These are phyloP conservation scores for Caenorhabditis japonica DNA, from an alignment of 2,888 invertebrate species.

Conservation along the genomic window DNA sequence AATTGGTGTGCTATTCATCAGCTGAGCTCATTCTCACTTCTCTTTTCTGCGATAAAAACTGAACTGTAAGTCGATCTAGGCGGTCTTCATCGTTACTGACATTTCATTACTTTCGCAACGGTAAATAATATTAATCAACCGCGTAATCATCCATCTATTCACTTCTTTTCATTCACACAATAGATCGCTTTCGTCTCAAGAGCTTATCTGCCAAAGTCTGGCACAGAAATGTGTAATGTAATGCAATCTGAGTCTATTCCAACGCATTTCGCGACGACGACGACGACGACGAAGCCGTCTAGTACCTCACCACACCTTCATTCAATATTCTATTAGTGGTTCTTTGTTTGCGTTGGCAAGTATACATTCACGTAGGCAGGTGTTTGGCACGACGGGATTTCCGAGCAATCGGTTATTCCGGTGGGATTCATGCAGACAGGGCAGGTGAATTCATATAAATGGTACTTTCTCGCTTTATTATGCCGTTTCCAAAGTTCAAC, in stretches of 20 bases:
- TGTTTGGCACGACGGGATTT: slow-evolving; percentile 15
- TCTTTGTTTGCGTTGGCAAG: slow-evolving; percentile 14
- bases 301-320: slow-evolving; percentile 16
- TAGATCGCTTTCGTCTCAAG: slow-evolving; percentile 1
- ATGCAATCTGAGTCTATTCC: slow-evolving; percentile 35
- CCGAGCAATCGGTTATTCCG: not conserved
- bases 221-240: slow-evolving; percentile 16
- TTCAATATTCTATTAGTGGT: slow-evolving; percentile 41
- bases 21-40: not conserved
- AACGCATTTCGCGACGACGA: too few relatives aligned
- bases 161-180: slow-evolving; percentile 3
- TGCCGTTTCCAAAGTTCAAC: too few relatives aligned
- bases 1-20: too few relatives aligned
- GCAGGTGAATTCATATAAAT: too few relatives aligned
- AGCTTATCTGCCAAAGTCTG: not conserved
- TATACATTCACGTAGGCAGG: slow-evolving; percentile 13
- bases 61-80: not conserved
- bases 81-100: not conserved
- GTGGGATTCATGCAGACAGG: too few relatives aligned
- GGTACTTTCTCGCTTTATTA: too few relatives aligned
- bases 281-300: slow-evolving; percentile 18
- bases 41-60: not conserved
- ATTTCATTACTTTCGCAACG: too few relatives aligned
- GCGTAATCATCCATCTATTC: slow-evolving; percentile 13
- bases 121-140: slow-evolving; percentile 8